phyloP scores from a whole-genome alignment of 2,797 vertebrate species.

The Notolabrus celidotus region DNA sequence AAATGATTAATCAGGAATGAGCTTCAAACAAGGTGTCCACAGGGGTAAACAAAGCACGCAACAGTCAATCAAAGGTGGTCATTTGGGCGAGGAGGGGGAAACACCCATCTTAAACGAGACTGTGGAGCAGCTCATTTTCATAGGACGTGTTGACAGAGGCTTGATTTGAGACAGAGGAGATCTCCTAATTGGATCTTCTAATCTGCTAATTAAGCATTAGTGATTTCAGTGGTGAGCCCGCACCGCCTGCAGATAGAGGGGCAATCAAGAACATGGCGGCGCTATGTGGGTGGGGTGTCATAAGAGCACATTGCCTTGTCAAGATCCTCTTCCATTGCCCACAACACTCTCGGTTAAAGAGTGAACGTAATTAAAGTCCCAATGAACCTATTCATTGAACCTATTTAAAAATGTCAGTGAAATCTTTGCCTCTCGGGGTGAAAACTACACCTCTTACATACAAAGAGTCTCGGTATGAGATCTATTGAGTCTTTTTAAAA shows the following conservation, averaged over 20 bases:
- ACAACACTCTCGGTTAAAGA: slow-evolving; percentile 74
- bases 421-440: slow-evolving; percentile 61
- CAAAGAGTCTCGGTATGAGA: slow-evolving; percentile 31
- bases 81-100: slow-evolving; percentile 50
- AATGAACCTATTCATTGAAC: slow-evolving; percentile 79
- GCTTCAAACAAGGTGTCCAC: slow-evolving; percentile 54
- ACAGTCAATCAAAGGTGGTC: slow-evolving; percentile 69
- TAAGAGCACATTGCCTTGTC: slow-evolving; percentile 72
- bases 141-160: slow-evolving; percentile 73
- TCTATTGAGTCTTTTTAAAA: slow-evolving; percentile 40
- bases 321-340: slow-evolving; percentile 77
- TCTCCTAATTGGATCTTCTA: slow-evolving; percentile 88
- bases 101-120: slow-evolving; percentile 54
- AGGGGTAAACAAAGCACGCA: slow-evolving; percentile 55
- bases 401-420: slow-evolving; percentile 80
- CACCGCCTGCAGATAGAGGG: slow-evolving; percentile 70
- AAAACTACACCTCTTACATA: slow-evolving; percentile 39
- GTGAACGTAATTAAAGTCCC: slow-evolving; percentile 84
- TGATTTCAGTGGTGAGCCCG: slow-evolving; percentile 73
- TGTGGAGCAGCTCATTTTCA: slow-evolving; percentile 79
- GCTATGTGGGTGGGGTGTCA: slow-evolving; percentile 72
- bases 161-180: slow-evolving; percentile 82
- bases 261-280: slow-evolving; percentile 72
- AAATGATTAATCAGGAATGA: slow-evolving; percentile 26
- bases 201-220: slow-evolving; percentile 86